phyloP scores from a whole-genome alignment of 2,888 invertebrate species.

The Caenorhabditis sp. region DNA sequence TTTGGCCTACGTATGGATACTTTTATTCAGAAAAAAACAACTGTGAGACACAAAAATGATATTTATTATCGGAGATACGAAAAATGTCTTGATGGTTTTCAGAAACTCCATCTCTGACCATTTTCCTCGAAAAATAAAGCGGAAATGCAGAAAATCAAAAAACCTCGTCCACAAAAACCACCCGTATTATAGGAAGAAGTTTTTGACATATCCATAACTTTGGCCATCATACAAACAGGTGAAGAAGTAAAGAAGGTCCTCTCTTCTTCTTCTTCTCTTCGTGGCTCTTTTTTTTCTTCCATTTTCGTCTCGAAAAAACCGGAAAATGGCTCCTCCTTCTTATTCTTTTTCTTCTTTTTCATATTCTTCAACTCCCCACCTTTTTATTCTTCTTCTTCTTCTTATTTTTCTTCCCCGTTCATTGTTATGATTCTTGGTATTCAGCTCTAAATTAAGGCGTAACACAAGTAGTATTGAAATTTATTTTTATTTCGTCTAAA shows the following conservation, averaged over 20 bases:
- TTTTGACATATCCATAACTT: no score
- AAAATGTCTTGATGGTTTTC: no score
- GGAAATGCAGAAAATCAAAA: no score
- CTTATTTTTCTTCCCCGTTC: background rate
- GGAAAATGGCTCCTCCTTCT: slow-evolving; percentile 3
- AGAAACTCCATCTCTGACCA: no score
- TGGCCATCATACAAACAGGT: background rate
- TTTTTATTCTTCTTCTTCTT: slow-evolving; percentile 5
- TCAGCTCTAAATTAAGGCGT: background rate
- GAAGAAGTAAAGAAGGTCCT: slow-evolving; percentile 6
- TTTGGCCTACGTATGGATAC: no score
- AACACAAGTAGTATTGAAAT: background rate
- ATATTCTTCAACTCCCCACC: background rate
- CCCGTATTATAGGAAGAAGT: no score
- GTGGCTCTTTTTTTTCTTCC: background rate
- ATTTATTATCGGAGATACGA: no score
- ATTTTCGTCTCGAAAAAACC: background rate
- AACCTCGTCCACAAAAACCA: no score
- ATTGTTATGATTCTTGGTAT: background rate
- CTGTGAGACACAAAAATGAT: no score
- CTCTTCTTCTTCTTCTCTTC: slow-evolving; percentile 7
- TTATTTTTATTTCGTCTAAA: no score
- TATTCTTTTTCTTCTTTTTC: slow-evolving; percentile 7
- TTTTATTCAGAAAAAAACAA: no score
- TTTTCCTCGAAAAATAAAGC: no score